Conservation (phyloP, 1,140 invertebrate genomes). For the Nymphalis io region DNA sequence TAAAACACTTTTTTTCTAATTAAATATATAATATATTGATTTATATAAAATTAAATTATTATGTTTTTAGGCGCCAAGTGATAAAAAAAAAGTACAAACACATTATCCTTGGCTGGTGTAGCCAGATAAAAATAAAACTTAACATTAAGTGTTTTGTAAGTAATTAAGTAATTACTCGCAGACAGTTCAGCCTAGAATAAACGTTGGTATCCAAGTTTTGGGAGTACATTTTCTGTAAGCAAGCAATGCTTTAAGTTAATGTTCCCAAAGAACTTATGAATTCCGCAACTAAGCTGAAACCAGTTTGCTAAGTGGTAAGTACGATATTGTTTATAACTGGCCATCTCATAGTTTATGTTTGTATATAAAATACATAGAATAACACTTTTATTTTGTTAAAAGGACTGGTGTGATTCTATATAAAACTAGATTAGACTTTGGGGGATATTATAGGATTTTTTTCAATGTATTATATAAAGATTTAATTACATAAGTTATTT, state of each 20-base stretch:
- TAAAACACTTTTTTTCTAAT: too few relatives aligned
- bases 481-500: too few relatives aligned
- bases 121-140: neutral
- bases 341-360: constrained; percentile 39
- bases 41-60: too few relatives aligned
- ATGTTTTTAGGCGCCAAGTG: too few relatives aligned
- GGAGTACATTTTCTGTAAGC: constrained; percentile 26
- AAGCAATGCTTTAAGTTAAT: constrained; percentile 35
- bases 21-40: too few relatives aligned
- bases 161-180: constrained; percentile 18
- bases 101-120: neutral
- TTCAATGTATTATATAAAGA: too few relatives aligned
- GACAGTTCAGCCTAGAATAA: constrained; percentile 15
- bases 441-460: too few relatives aligned
- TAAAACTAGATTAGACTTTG: too few relatives aligned
- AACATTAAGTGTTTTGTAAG: neutral
- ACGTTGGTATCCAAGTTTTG: constrained; percentile 34
- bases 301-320: constrained; percentile 41
- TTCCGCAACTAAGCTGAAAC: constrained; percentile 31
- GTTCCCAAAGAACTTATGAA: constrained; percentile 42
- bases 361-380: constrained; percentile 29
- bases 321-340: constrained; percentile 45
- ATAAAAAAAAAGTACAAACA: neutral
- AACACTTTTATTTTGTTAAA: neutral
- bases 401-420: neutral